Conservation (phyloP, 2,888 invertebrate species). For the Ichneumoninae sp. region DNA sequence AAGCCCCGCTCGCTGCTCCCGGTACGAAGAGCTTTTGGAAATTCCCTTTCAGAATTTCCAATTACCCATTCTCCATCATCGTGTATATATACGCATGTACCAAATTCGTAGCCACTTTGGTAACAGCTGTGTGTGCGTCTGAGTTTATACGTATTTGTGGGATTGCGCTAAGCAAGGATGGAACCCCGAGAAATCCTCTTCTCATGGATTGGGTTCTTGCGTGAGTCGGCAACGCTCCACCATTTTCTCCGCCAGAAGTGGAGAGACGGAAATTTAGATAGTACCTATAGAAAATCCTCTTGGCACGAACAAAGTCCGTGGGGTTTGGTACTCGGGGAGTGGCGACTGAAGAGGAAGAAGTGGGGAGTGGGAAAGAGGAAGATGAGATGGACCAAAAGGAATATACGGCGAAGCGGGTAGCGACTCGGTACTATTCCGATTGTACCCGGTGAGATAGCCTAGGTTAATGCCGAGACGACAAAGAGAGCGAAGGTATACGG, state of each 20-base stretch:
- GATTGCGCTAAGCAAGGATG: constrained; percentile 29
- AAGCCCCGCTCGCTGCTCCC: not conserved
- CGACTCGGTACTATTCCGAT: constrained; percentile 53
- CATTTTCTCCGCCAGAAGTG: not conserved
- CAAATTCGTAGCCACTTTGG: constrained; percentile 36
- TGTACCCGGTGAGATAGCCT: constrained; percentile 37
- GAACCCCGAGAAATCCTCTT: constrained; percentile 15
- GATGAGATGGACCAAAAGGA: constrained; percentile 34
- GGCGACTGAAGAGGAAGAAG: not conserved
- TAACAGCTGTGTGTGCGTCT: not conserved
- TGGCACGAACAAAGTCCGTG: constrained; percentile 37
- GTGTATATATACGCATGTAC: not conserved
- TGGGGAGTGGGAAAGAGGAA: not conserved
- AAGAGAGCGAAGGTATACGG: constrained; percentile 30
- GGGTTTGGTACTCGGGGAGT: constrained; percentile 14
- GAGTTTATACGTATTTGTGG: not conserved
- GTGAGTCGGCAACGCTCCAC: constrained; percentile 9
- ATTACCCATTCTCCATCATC: constrained; percentile 45
- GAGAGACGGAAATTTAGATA: constrained; percentile 35
- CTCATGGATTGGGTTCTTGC: constrained; percentile 46
- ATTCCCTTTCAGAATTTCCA: constrained; percentile 56
- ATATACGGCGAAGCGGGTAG: constrained; percentile 7
- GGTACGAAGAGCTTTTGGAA: constrained; percentile 9
- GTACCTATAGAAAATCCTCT: constrained; percentile 31
- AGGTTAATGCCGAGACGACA: not conserved